Evolutionary conservation across 2,888 invertebrate species (phyloP), one percentile per base, ranked within the genome.

Genomic region (Oscheius myriophilus): DNA sequence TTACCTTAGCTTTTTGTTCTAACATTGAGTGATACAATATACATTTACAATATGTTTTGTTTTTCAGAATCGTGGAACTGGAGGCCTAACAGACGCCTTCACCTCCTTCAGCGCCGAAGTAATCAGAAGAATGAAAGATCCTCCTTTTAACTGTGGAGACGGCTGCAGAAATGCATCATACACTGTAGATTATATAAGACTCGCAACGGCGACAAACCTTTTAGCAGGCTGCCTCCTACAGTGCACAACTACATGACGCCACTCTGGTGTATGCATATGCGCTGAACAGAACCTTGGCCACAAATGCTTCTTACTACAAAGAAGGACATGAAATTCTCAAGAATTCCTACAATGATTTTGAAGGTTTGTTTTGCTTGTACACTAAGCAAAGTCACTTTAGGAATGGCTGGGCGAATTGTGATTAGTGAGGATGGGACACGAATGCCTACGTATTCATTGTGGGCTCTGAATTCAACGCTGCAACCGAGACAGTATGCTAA

Each of bases 61-160:
- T n/a, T n/a, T 49, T 49, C 18, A 49, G 49, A 49, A 49, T 7
- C 18, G 18, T 11, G 49, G 49, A 18, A 18, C 23, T 16, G 49
- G 49, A 49, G 49, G 21, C 11, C 11, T 23, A 4, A 18, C 14
- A n/a, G 25, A 16, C 14, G 49, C 21, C 12, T 61, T 25, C 26
- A 39, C 26, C 14, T 2, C 18, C 6, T 61, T 61, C 18, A 33
- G 33, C 9, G 2, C 25, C 16, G 49, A 49, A 49, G 46, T 61
- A 14, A 67, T 77, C 45, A 55, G 52, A 25, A 33, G 77, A 61
- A 79, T 78, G 70, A 70, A 67, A 14, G 65, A 75, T 3, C 62
- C 72, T 16, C 81, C 81, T 0, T 81, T 79, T 43, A 71, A 72
- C 52, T 81, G 78, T 51, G 71, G 66, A 1, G 63, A 58, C 0